Evolutionary conservation across 2,113 vertebrate genomes (phyloP).

Genomic region (Hydropotes inermis): DNA sequence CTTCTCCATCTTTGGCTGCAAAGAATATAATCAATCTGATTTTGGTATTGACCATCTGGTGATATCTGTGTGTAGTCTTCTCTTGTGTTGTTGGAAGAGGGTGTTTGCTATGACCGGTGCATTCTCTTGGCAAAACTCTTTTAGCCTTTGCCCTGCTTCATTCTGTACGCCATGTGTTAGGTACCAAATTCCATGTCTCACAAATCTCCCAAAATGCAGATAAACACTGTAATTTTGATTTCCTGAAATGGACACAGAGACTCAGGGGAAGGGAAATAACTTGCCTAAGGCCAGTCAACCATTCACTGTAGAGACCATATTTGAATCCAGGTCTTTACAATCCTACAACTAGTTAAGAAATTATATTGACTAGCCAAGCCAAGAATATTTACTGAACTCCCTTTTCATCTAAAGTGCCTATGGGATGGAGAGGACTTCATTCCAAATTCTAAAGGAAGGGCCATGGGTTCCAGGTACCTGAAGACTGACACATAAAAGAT

Average conservation of each 20-base stretch:
- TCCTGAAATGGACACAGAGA: neutral
- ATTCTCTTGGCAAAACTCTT: neutral
- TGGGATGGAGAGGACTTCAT: neutral
- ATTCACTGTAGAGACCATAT: neutral
- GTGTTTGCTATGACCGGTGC: neutral
- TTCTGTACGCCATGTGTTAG: neutral
- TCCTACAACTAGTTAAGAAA: conserved; percentile 1
- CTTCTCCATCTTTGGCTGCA: neutral
- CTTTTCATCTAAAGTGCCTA: neutral
- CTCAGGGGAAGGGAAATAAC: neutral
- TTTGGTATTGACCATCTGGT: neutral
- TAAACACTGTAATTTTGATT: neutral
- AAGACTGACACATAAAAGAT: neutral
- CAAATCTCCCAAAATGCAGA: neutral
- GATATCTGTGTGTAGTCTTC: neutral
- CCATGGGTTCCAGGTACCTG: neutral
- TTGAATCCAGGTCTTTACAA: neutral
- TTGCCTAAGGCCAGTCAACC: neutral
- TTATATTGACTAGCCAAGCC: neutral
- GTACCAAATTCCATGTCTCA: neutral
- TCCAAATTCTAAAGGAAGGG: neutral
- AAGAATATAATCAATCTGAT: neutral
- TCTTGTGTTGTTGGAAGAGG: neutral
- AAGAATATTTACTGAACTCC: neutral
- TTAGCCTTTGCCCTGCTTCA: neutral